These are phyloP conservation scores for Drosophila bipectinata DNA, from an alignment of 1,140 invertebrate species.

Conservation along the genomic window DNA sequence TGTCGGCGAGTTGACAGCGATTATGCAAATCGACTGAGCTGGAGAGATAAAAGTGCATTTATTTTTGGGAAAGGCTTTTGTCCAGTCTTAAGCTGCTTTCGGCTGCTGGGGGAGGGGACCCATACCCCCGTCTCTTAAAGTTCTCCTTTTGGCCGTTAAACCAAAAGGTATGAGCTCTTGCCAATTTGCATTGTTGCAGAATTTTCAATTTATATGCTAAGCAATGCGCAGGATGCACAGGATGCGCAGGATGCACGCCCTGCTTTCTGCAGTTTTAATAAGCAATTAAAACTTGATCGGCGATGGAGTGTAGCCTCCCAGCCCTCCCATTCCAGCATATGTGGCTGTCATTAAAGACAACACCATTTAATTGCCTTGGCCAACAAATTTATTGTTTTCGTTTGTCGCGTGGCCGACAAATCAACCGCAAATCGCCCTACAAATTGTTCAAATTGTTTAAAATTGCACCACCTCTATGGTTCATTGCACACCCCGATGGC, in stretches of 20 bases:
- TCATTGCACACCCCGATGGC: conserved; percentile 71
- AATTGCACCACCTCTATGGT: conserved; percentile 71
- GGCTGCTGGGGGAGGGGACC: not conserved
- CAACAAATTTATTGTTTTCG: conserved; percentile 66
- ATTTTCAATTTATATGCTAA: conserved; percentile 74
- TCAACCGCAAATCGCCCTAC: conserved; percentile 73
- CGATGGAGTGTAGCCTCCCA: conserved; percentile 15
- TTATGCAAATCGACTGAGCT: conserved; percentile 69
- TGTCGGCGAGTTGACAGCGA: conserved; percentile 66
- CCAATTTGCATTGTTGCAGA: conserved; percentile 62
- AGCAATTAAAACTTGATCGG: conserved; percentile 65
- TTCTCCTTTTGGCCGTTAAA: conserved; percentile 29
- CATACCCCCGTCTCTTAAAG: conserved; percentile 24
- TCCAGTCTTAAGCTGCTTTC: conserved; percentile 46
- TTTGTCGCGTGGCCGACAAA: conserved; percentile 63
- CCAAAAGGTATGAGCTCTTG: conserved; percentile 10
- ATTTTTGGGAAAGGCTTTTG: conserved; percentile 43
- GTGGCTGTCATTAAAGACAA: conserved; percentile 46
- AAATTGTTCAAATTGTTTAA: conserved; percentile 79
- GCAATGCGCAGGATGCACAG: conserved; percentile 33
- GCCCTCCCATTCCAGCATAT: conserved; percentile 19
- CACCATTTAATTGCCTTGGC: conserved; percentile 41
- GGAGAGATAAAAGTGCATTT: conserved; percentile 58
- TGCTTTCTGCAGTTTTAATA: conserved; percentile 53
- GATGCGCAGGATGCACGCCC: conserved; percentile 11